phyloP scores from a whole-genome alignment of 2,797 vertebrate species.

The Lophotriccus pileatus region DNA sequence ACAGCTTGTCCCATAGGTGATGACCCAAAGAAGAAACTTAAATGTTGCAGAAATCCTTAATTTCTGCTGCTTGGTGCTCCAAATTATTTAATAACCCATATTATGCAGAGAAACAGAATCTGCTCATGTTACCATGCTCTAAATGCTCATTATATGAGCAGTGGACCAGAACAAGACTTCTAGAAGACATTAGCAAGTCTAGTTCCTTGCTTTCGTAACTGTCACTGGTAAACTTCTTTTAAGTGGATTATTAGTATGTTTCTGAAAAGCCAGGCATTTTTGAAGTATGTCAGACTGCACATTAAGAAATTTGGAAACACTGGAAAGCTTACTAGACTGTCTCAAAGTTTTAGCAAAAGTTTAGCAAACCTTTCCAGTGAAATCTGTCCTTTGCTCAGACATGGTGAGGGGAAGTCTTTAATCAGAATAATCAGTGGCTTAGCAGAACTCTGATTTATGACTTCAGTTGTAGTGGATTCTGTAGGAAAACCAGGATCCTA shows the following conservation, averaged over 20 bases:
- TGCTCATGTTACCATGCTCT: background rate
- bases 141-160: background rate
- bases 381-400: background rate
- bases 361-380: background rate
- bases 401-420: background rate
- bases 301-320: background rate
- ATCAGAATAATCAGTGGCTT: background rate
- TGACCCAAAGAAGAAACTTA: background rate
- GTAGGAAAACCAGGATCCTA: background rate
- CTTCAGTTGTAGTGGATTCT: background rate
- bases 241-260: background rate
- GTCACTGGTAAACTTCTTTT: background rate
- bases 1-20: background rate
- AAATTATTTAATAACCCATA: background rate
- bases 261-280: background rate
- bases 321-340: background rate
- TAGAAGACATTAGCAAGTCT: background rate
- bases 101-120: background rate
- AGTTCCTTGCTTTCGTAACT: background rate
- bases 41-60: background rate
- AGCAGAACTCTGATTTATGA: background rate
- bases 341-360: background rate
- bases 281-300: background rate
- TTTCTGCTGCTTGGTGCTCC: background rate
- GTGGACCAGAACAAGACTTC: background rate